Evolutionary conservation across 2,888 invertebrate genomes (phyloP).

Genomic region (Pseudolycoriella hygida): DNA sequence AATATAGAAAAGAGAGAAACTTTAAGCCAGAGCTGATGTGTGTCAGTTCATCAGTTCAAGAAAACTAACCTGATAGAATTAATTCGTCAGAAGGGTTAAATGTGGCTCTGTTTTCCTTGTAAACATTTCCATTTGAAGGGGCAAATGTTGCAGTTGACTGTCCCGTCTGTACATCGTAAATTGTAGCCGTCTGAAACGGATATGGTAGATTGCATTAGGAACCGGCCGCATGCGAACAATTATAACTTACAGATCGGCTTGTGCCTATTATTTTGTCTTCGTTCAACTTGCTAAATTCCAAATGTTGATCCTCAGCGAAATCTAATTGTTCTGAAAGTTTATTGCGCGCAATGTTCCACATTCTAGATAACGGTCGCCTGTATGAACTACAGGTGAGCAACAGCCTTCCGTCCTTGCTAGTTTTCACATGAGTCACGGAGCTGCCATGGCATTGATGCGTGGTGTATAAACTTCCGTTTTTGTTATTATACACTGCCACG

Average conservation of each 20-base stretch:
- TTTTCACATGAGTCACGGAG: slow-evolving; percentile 65
- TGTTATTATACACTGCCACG: slow-evolving; percentile 73
- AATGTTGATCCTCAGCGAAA: slow-evolving; percentile 71
- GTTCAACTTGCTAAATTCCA: no score
- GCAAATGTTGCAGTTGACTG: slow-evolving; percentile 51
- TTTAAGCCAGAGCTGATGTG: no score
- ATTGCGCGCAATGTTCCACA: slow-evolving; percentile 25
- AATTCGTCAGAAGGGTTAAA: no score
- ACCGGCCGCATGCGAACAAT: no score
- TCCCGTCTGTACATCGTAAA: no score
- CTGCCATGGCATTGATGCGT: slow-evolving; percentile 76
- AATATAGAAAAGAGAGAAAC: no score
- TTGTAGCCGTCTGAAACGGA: no score
- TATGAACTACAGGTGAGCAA: slow-evolving; percentile 74
- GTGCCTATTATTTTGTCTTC: slow-evolving; percentile 40
- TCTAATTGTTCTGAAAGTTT: slow-evolving; percentile 37
- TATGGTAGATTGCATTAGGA: slow-evolving; percentile 49
- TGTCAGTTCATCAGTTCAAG: no score
- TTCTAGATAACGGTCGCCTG: slow-evolving; percentile 51
- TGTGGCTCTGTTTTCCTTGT: no score
- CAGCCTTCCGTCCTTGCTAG: slow-evolving; percentile 54
- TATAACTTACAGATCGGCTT: not conserved
- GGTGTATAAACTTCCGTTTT: slow-evolving; percentile 60
- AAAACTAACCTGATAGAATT: no score
- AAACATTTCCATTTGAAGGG: slow-evolving; percentile 76